Conservation (phyloP, 2,113 vertebrate species). For the Anarhynchus alexandrinus region DNA sequence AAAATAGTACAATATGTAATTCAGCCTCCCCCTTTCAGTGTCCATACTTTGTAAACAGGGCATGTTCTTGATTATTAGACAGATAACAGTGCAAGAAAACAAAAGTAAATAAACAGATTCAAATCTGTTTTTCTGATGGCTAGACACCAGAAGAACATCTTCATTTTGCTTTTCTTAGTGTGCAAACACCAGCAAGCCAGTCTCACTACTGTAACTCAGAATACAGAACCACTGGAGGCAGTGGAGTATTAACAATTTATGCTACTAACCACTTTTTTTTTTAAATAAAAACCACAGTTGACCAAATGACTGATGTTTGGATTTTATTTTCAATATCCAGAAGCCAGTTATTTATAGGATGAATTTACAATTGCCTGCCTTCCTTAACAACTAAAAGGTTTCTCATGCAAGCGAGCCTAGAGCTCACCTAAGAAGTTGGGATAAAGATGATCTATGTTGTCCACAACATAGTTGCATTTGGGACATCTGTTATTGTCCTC, state of each 20-base stretch:
- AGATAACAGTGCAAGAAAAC: background rate
- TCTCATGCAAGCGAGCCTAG: background rate
- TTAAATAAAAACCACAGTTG: background rate
- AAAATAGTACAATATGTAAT: background rate
- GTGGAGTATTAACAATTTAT: background rate
- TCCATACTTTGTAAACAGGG: background rate
- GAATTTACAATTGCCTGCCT: background rate
- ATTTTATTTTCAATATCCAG: background rate
- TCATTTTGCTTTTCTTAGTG: background rate
- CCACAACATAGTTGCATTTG: slow-evolving; percentile 98
- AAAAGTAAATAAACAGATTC: background rate
- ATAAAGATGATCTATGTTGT: slow-evolving; percentile 97
- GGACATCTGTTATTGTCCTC: slow-evolving; percentile 98
- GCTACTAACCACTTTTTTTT: background rate
- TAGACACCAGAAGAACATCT: background rate
- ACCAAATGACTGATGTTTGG: background rate
- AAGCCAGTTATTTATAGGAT: background rate
- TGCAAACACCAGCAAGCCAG: background rate
- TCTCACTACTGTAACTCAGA: background rate
- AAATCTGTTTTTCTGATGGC: background rate
- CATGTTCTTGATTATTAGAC: background rate
- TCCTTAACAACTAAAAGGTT: background rate
- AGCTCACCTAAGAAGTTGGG: slow-evolving; percentile 97
- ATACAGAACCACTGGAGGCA: background rate
- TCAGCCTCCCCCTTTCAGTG: background rate